A percentile compares a stretch with the other conserved stretches of the same genome.
Conservation (phyloP, 2,797 vertebrate species). For the Atherinosoma microstoma region DNA sequence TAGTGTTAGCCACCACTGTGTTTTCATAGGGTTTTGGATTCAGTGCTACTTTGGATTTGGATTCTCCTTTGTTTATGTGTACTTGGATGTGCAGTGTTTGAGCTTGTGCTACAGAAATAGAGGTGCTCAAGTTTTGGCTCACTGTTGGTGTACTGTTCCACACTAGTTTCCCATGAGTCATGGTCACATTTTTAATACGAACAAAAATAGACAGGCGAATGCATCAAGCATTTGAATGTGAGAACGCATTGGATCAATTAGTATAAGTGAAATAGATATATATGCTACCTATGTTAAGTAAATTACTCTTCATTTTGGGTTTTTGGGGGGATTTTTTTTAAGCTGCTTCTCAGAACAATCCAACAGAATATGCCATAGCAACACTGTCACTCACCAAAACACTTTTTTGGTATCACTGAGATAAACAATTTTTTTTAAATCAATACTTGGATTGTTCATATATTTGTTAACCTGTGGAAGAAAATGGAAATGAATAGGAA, state of each 20-base stretch:
- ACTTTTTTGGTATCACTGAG: not conserved
- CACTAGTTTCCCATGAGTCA: conserved; percentile 1
- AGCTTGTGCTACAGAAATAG: conserved; percentile 10
- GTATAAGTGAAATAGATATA: conserved; percentile 11
- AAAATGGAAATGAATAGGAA: conserved; percentile 6
- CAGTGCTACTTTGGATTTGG: not conserved
- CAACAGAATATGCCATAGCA: not conserved
- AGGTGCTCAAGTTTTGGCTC: conserved; percentile 6
- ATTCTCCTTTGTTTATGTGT: conserved; percentile 10
- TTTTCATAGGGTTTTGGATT: conserved; percentile 9
- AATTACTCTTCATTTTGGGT: not conserved
- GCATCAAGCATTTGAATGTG: not conserved
- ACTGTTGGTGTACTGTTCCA: not conserved
- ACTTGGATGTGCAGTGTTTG: not conserved
- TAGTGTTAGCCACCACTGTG: not conserved
- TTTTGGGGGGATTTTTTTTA: not conserved
- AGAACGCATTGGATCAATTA: not conserved
- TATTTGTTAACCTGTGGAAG: not conserved
- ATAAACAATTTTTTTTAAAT: not conserved
- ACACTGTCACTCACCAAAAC: not conserved
- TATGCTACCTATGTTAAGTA: not conserved
- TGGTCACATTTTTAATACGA: conserved; percentile 13
- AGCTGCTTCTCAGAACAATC: not conserved
- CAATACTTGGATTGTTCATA: conserved; percentile 4
- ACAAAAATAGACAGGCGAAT: not conserved